These are phyloP conservation scores for Nymphalis urticae DNA, from an alignment of 2,888 invertebrate species.

Conservation along the genomic window DNA sequence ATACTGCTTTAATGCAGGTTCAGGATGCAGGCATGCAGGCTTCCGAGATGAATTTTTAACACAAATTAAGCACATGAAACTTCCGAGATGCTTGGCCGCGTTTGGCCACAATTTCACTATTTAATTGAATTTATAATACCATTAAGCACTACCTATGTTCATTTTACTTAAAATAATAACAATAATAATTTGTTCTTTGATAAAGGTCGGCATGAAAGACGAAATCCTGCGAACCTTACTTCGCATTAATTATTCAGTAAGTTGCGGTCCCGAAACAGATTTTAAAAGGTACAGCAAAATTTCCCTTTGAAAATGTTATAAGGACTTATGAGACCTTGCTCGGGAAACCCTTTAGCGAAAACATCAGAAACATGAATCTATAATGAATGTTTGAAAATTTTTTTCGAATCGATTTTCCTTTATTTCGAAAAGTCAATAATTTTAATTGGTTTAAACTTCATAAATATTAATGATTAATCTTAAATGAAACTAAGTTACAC, in stretches of 20 bases:
- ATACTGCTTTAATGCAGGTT: too few species aligned
- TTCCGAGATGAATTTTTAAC: too few species aligned
- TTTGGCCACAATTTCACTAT: too few species aligned
- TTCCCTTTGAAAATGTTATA: conserved; percentile 16
- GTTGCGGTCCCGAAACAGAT: conserved; percentile 16
- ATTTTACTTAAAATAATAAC: not conserved
- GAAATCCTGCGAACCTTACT: not conserved
- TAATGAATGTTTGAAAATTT: conserved; percentile 2
- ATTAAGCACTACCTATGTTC: too few species aligned
- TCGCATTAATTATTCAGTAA: conserved; percentile 11
- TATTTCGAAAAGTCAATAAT: too few species aligned
- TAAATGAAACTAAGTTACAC: too few species aligned
- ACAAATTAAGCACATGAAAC: too few species aligned
- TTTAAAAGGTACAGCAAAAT: not conserved
- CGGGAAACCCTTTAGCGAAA: not conserved
- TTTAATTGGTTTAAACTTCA: not conserved
- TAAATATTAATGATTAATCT: too few species aligned
- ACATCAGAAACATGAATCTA: not conserved
- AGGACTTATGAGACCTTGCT: not conserved
- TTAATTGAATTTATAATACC: too few species aligned
- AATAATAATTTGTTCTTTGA: conserved; percentile 13
- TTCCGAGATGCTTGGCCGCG: too few species aligned
- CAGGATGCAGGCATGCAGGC: too few species aligned
- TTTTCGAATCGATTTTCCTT: not conserved
- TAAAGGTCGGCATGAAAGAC: not conserved